phyloP scores from a whole-genome alignment of 2,888 invertebrate genomes.

The Gastracanthus pulcherrimus region DNA sequence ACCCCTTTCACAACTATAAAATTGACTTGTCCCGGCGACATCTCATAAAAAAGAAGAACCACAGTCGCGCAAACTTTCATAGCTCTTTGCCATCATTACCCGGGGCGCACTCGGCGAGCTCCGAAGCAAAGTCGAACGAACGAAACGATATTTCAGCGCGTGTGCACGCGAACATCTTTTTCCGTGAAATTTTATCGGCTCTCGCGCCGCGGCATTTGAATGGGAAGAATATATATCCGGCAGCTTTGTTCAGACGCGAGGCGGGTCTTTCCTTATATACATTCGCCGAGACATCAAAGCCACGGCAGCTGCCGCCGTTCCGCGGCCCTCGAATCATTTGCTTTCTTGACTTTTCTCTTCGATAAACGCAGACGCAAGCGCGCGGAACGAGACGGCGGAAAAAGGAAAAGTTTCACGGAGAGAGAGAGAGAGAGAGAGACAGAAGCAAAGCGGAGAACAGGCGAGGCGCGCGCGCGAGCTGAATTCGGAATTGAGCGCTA shows the following conservation, averaged over 20 bases:
- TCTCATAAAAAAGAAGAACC: too few species aligned
- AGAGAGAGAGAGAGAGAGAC: neutral
- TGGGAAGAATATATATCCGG: neutral
- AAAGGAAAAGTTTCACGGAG: neutral
- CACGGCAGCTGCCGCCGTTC: neutral
- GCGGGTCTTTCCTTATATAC: neutral
- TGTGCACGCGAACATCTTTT: neutral
- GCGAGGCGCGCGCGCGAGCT: neutral
- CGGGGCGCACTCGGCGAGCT: too few species aligned
- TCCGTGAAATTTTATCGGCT: neutral
- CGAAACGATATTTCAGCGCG: too few species aligned
- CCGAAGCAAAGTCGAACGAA: too few species aligned
- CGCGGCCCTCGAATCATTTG: constrained; percentile 28
- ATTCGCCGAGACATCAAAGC: neutral
- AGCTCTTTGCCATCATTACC: too few species aligned
- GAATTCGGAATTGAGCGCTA: neutral
- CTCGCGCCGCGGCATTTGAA: neutral
- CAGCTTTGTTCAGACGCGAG: neutral
- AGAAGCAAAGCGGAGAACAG: neutral
- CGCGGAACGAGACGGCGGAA: neutral
- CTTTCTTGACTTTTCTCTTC: constrained; percentile 16
- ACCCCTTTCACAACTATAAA: too few species aligned
- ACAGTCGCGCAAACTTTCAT: too few species aligned
- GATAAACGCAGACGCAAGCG: neutral
- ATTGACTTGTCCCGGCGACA: too few species aligned